These are phyloP conservation scores for Podarcis muralis DNA, from an alignment of 2,113 vertebrate genomes.

Conservation along the genomic window DNA sequence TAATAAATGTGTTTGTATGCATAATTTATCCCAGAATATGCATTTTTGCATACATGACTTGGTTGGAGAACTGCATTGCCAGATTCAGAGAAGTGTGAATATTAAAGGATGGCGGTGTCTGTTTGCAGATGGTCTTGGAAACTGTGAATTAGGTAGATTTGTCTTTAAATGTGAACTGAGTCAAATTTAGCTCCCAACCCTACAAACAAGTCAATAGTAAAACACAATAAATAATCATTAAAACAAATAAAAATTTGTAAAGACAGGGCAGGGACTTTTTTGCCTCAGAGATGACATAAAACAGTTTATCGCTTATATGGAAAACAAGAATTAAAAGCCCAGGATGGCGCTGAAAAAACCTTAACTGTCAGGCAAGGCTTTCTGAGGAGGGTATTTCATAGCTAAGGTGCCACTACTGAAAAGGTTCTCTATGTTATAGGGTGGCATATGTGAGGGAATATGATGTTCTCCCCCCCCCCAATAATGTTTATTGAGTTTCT, in stretches of 20 bases:
- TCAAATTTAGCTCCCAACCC: no score
- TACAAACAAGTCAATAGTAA: no score
- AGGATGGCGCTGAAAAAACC: not conserved
- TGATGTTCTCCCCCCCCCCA: no score
- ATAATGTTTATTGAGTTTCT: no score
- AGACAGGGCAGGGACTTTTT: not conserved
- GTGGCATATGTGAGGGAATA: not conserved
- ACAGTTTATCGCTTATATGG: not conserved
- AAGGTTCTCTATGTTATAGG: not conserved
- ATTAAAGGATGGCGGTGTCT: not conserved
- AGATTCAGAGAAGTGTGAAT: not conserved
- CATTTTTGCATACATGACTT: no score
- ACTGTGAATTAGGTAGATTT: no score
- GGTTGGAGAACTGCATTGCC: no score
- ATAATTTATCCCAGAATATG: no score
- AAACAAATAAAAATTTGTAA: constrained; percentile 13
- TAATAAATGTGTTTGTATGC: no score
- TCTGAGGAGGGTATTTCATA: not conserved
- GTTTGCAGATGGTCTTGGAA: no score
- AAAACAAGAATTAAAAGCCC: not conserved
- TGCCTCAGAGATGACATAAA: not conserved
- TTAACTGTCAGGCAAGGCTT: not conserved
- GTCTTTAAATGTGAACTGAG: no score
- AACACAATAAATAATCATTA: no score
- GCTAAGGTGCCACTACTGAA: not conserved